Conservation (phyloP, 2,113 vertebrate species). For the Hippolais icterina region DNA sequence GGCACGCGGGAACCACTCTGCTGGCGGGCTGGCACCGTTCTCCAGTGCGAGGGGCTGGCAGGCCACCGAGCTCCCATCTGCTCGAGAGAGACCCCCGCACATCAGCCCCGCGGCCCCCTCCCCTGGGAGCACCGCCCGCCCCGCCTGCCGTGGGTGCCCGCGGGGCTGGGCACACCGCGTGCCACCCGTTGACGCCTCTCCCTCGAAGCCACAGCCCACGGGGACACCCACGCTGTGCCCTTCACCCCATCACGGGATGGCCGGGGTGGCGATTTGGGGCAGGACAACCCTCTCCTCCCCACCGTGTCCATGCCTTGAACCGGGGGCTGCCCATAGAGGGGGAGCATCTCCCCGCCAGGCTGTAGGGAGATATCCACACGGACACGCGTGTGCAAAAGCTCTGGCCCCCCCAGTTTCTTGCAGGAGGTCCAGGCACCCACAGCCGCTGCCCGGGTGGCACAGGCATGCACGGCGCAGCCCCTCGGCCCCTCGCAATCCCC, state of each 20-base stretch:
- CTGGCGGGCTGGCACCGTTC: constrained; percentile 69
- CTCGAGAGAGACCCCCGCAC: constrained; percentile 10
- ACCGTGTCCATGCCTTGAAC: fast-evolving
- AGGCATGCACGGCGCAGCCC: background rate
- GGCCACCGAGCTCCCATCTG: constrained; percentile 78
- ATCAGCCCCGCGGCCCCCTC: background rate
- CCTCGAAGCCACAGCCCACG: background rate
- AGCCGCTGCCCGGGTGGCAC: background rate
- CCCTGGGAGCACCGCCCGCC: background rate
- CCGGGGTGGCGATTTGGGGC: background rate
- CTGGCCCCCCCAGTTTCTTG: no score
- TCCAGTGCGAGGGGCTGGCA: constrained; percentile 73
- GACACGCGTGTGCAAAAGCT: background rate
- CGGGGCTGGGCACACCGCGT: background rate
- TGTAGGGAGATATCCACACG: fast-evolving
- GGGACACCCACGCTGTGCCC: background rate
- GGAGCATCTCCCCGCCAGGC: background rate
- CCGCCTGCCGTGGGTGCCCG: background rate
- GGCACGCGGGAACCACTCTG: constrained; percentile 58
- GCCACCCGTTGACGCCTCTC: fast-evolving
- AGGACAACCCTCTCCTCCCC: background rate
- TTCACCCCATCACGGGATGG: fast-evolving
- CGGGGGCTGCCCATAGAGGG: background rate
- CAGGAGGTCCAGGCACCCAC: background rate
- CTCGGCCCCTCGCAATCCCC: background rate